Base-by-base conservation (phyloP, 35 echinoderm and acorn worm species). In the Hemicentrotus pulcherrimus region DNA sequence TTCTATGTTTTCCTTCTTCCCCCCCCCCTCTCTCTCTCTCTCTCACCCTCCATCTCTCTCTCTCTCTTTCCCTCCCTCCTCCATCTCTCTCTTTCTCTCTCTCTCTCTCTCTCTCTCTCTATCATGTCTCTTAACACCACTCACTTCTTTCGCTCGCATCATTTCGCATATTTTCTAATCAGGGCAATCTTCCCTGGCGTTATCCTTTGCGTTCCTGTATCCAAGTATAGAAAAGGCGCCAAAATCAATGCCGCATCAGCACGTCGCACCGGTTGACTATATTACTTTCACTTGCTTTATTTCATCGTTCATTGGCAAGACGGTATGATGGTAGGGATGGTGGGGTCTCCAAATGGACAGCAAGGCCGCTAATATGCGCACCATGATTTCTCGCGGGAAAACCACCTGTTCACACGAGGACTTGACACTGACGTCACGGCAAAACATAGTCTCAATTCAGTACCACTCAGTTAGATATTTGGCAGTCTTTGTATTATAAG, bases 231-330 rank as follows among this genome's bases (percentile, higher is more conserved):
- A 28, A 71, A 28, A n/a, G 65, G 65, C 65, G 65, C 65, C 19
- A 78, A n/a, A 78, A 78, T 78, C 65, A 78, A 78, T 78, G 65
- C 65, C 5, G 22, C 65, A 78, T 78, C 65, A 78, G 24, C 65
- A 78, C 65, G 65, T 18, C 9, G 24, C 65, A 28, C 65, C 65
- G 65, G 65, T 78, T 78, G 65, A 78, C 65, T 78, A n/a, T 78
- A 78, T 78, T 78, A 78, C 65, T 78, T 78, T 78, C 65, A 78
- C 65, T 78, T 78, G 65, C 65, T 78, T 78, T 78, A 78, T 78
- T 78, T n/a, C 65, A 78, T 78, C 65, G 65, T 78, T 78, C 65
- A 78, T 78, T 78, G 65, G 65, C 65, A 78, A 78, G 65, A 78
- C 28, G 65, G 65, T 28, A 78, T 78, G 65, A 78, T 78, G 28